Evolutionary conservation across 2,797 vertebrate genomes (phyloP).

Genomic region (Paratrypauchen microcephalus): DNA sequence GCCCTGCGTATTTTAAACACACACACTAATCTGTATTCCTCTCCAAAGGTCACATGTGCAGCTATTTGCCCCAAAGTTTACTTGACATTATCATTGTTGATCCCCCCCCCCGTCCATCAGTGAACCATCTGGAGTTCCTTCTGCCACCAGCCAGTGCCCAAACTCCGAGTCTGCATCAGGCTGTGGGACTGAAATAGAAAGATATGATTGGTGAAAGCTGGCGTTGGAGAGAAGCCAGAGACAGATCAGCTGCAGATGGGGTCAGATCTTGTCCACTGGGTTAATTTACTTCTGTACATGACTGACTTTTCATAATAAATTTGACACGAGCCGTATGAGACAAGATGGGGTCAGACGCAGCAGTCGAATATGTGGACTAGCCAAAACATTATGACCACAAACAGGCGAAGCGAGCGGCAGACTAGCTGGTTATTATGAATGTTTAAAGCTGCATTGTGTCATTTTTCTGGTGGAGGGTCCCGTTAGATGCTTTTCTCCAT

Average conservation of each 20-base stretch:
- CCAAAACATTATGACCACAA: background rate
- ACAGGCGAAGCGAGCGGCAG: background rate
- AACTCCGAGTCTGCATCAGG: constrained; percentile 17
- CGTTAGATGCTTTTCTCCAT: too few relatives aligned
- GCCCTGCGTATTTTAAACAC: background rate
- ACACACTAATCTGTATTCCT: background rate
- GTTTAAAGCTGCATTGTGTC: too few relatives aligned
- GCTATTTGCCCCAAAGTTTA: constrained; percentile 1
- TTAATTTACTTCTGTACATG: constrained; percentile 38
- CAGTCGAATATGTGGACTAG: background rate
- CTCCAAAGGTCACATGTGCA: background rate
- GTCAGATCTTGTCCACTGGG: constrained; percentile 47
- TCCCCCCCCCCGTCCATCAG: constrained; percentile 8
- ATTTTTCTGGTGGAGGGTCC: too few relatives aligned
- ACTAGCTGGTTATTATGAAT: too few relatives aligned
- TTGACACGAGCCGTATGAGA: constrained; percentile 18
- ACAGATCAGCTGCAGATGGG: constrained; percentile 45
- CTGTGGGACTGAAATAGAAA: constrained; percentile 21
- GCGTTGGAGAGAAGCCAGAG: constrained; percentile 40
- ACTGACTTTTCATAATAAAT: constrained; percentile 23
- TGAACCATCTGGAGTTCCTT: constrained; percentile 21
- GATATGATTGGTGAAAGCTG: constrained; percentile 41
- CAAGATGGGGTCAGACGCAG: background rate
- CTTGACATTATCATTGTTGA: constrained; percentile 8
- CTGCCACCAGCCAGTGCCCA: constrained; percentile 20